phyloP scores from a whole-genome alignment of 2,113 vertebrate species.

The Bungarus multicinctus region DNA sequence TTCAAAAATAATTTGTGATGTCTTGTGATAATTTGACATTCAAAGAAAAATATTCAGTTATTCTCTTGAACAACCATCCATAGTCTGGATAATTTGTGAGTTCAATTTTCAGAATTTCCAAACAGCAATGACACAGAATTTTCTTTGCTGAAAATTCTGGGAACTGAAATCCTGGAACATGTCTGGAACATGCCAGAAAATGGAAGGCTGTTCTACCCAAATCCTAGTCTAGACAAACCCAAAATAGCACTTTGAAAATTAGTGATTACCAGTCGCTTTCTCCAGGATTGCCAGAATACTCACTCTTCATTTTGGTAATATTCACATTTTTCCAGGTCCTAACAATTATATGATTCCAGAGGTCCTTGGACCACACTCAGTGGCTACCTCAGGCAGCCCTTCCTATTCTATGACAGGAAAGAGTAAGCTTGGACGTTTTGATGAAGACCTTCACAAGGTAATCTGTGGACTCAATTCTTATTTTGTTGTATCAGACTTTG shows the following conservation, averaged over 20 bases:
- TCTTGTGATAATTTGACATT: not conserved
- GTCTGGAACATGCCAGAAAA: not conserved
- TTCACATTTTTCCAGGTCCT: constrained; percentile 48
- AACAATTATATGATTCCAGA: constrained; percentile 57
- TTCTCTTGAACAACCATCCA: not conserved
- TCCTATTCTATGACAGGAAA: constrained; percentile 65
- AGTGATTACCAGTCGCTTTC: not conserved
- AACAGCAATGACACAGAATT: not conserved
- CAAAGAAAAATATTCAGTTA: not conserved
- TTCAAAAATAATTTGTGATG: not conserved
- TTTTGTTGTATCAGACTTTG: not conserved
- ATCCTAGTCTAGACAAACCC: not conserved
- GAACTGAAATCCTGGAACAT: not conserved
- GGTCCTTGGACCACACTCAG: constrained; percentile 56
- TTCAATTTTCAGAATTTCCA: not conserved
- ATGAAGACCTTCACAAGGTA: constrained; percentile 65
- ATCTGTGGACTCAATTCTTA: constrained; percentile 46
- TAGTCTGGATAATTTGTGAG: not conserved
- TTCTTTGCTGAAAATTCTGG: not conserved
- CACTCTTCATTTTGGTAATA: not conserved
- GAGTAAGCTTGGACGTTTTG: constrained; percentile 59
- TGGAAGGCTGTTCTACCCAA: not conserved
- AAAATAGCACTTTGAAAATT: not conserved
- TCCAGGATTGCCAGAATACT: not conserved
- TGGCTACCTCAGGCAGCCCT: constrained; percentile 56